phyloP scores from a whole-genome alignment of 2,797 vertebrate species.

The Parotocinclus haroldoi region DNA sequence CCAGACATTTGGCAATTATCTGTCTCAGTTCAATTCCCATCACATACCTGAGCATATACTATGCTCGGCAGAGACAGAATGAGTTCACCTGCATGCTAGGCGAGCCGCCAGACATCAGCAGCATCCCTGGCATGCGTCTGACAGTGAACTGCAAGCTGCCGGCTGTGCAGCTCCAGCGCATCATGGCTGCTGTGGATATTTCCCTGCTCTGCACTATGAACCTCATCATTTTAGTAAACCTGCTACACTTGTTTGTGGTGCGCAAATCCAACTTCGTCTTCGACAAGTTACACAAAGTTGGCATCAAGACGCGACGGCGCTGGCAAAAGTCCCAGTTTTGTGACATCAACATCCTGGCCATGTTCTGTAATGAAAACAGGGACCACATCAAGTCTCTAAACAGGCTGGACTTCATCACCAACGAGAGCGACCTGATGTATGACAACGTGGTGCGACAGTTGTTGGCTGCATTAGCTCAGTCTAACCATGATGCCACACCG shows the following conservation, averaged over 20 bases:
- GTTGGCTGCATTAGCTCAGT: conserved; percentile 91
- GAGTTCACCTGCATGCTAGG: conserved; percentile 93
- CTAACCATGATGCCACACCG: conserved; percentile 93
- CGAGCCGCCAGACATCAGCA: conserved; percentile 84
- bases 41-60: conserved; percentile 94
- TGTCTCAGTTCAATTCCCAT: conserved; percentile 96
- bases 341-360: conserved; percentile 97
- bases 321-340: conserved; percentile 99
- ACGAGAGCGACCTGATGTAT: conserved; percentile 98
- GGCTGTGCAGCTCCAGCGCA: conserved; percentile 94
- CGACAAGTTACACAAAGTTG: conserved; percentile 97
- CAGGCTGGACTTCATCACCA: conserved; percentile 97
- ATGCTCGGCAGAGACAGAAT: conserved; percentile 92
- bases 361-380: conserved; percentile 98
- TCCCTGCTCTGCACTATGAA: conserved; percentile 92
- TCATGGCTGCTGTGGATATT: conserved; percentile 92
- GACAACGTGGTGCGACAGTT: conserved; percentile 97
- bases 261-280: conserved; percentile 99
- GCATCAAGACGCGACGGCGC: conserved; percentile 92
- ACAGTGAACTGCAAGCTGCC: conserved; percentile 95
- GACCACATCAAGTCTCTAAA: conserved; percentile 99
- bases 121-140: conserved; percentile 78
- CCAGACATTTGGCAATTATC: conserved; percentile 90
- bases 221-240: conserved; percentile 91
- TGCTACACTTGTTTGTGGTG: conserved; percentile 95